These are phyloP conservation scores for Ctenomys sociabilis DNA, from an alignment of 2,113 vertebrate species.

Conservation along the genomic window DNA sequence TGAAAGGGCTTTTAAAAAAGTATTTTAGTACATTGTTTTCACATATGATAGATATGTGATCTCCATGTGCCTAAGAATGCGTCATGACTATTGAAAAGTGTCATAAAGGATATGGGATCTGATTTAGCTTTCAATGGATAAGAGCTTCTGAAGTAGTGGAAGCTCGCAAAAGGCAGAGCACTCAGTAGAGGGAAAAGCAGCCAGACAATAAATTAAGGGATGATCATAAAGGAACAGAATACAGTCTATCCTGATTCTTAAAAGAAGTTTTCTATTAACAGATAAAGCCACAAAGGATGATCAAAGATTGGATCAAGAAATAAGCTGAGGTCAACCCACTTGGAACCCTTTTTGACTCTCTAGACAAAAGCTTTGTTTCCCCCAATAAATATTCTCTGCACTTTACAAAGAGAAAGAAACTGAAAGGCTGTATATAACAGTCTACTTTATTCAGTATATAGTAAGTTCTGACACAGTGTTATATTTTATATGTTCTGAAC, in stretches of 20 bases:
- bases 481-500: not conserved
- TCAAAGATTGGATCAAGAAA: not conserved
- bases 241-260: not conserved
- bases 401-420: no score
- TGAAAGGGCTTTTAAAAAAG: not conserved
- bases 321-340: not conserved
- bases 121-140: not conserved
- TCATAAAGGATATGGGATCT: not conserved
- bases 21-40: not conserved
- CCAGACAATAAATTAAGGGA: not conserved
- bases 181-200: not conserved
- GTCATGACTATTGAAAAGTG: not conserved
- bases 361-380: no score
- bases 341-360: no score
- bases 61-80: not conserved
- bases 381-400: no score
- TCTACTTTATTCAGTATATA: not conserved
- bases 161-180: rapidly evolving
- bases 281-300: not conserved
- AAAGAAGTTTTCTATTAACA: not conserved
- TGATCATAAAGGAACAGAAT: not conserved
- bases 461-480: not conserved
- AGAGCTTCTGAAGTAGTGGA: not conserved
- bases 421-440: not conserved
- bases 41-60: not conserved